Evolutionary conservation across 1,140 invertebrate genomes (phyloP).

Genomic region (Ruditapes philippinarum): DNA sequence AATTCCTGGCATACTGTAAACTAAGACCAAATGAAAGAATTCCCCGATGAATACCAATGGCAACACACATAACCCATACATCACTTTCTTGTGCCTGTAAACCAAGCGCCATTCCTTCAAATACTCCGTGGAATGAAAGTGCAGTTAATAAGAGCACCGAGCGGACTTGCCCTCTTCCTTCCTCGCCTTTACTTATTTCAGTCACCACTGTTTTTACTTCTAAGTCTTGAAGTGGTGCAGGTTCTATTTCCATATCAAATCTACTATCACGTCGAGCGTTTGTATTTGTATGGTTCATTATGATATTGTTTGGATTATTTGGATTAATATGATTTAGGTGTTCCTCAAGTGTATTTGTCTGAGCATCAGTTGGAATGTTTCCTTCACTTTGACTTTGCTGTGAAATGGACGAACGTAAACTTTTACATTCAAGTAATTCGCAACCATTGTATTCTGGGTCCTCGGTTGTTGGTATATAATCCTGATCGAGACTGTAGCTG

Average conservation of each 20-base stretch:
- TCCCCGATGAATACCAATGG: conserved; percentile 79
- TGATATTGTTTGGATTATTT: conserved; percentile 27
- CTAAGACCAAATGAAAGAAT: conserved; percentile 82
- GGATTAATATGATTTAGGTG: conserved; percentile 1
- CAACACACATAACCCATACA: conserved; percentile 82
- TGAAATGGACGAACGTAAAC: conserved; percentile 63
- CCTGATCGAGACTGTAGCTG: conserved; percentile 53
- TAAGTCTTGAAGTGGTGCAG: conserved; percentile 77
- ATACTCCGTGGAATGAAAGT: conserved; percentile 95
- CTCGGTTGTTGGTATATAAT: conserved; percentile 47
- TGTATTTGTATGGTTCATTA: not conserved
- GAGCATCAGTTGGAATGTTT: not conserved
- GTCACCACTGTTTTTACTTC: conserved; percentile 80
- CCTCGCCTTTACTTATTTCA: conserved; percentile 78
- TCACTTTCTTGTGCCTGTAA: conserved; percentile 88
- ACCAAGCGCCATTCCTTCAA: conserved; percentile 95
- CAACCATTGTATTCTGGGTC: conserved; percentile 33
- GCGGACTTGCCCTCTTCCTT: conserved; percentile 76
- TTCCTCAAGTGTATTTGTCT: not conserved
- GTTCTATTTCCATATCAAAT: conserved; percentile 74
- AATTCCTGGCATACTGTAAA: conserved; percentile 82
- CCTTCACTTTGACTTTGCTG: not conserved
- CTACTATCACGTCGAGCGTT: not conserved
- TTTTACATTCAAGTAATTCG: conserved; percentile 69
- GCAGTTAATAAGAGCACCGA: conserved; percentile 91